Evolutionary conservation across 2,888 invertebrate species (phyloP).

Genomic region (Carterocephalus palaemon): DNA sequence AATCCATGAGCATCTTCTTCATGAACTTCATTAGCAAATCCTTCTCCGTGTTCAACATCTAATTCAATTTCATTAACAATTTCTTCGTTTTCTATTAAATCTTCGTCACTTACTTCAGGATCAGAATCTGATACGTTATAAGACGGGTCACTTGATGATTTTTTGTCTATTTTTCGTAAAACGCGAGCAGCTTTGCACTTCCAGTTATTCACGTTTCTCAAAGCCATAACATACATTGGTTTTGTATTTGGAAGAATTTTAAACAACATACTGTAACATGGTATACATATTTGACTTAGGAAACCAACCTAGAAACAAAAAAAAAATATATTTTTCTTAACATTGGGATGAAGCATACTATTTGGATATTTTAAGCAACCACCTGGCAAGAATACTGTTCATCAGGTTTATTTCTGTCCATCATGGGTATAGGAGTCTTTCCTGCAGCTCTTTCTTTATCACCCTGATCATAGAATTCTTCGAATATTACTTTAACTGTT

Average conservation of each 20-base stretch:
- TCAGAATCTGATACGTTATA: conserved; percentile 23
- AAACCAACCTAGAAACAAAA: conserved; percentile 83
- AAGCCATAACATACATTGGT: conserved; percentile 83
- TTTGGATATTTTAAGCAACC: conserved; percentile 22
- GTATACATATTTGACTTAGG: conserved; percentile 87
- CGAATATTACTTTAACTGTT: conserved; percentile 89
- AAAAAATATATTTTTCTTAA: background rate
- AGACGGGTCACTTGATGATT: conserved; percentile 17
- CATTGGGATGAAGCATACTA: background rate
- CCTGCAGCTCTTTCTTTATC: conserved; percentile 85
- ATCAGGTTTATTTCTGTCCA: conserved; percentile 85
- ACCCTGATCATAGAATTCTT: conserved; percentile 89
- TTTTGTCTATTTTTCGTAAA: conserved; percentile 11
- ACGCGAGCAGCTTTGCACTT: conserved; percentile 39
- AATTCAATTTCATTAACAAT: conserved; percentile 9
- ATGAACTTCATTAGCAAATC: background rate
- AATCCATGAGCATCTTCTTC: conserved; percentile 17
- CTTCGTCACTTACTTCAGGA: conserved; percentile 14
- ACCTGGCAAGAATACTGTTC: conserved; percentile 88
- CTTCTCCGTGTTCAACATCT: conserved; percentile 9
- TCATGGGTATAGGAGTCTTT: conserved; percentile 87
- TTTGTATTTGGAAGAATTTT: conserved; percentile 84
- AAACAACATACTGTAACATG: conserved; percentile 85
- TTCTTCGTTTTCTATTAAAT: conserved; percentile 2
- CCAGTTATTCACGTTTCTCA: conserved; percentile 70